Evolutionary conservation across 2,113 vertebrate species (phyloP).

Genomic region (Narcine bancroftii): DNA sequence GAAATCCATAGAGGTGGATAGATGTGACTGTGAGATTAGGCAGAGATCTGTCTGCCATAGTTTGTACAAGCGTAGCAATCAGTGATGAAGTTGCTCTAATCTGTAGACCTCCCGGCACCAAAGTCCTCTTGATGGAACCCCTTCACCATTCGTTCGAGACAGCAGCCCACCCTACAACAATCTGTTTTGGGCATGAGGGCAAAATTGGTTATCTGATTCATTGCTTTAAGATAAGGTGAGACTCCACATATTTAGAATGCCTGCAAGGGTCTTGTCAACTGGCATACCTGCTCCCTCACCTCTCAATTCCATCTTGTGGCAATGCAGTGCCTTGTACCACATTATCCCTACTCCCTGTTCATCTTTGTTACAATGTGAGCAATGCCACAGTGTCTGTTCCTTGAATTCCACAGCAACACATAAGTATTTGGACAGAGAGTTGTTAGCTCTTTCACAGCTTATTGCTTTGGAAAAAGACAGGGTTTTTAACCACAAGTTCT

Average conservation of each 20-base stretch:
- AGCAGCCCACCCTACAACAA: slow-evolving; percentile 50
- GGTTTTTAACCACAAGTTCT: too few relatives aligned
- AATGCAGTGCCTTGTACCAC: neutral
- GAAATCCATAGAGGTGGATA: slow-evolving; percentile 46
- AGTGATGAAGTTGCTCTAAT: slow-evolving; percentile 46
- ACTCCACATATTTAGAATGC: slow-evolving; percentile 57
- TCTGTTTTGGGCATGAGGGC: slow-evolving; percentile 52
- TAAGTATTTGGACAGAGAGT: neutral
- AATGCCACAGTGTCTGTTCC: neutral
- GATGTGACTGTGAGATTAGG: slow-evolving; percentile 54
- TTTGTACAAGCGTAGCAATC: slow-evolving; percentile 46
- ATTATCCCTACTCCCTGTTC: neutral
- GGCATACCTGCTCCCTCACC: slow-evolving; percentile 40
- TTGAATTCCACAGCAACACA: neutral
- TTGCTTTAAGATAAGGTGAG: slow-evolving; percentile 58
- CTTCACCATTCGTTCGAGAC: slow-evolving; percentile 52
- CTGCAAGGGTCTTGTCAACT: slow-evolving; percentile 46
- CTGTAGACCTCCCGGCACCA: slow-evolving; percentile 66
- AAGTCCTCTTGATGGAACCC: slow-evolving; percentile 42
- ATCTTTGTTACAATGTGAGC: neutral
- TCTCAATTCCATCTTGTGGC: neutral
- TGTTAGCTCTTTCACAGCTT: slow-evolving; percentile 9
- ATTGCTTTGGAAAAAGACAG: neutral
- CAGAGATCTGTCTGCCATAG: slow-evolving; percentile 49
- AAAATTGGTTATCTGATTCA: slow-evolving; percentile 44